Evolutionary conservation across 1,140 invertebrate species (phyloP), one percentile per base, ranked within the genome.

Genomic region (Drosophila pectinifera): DNA sequence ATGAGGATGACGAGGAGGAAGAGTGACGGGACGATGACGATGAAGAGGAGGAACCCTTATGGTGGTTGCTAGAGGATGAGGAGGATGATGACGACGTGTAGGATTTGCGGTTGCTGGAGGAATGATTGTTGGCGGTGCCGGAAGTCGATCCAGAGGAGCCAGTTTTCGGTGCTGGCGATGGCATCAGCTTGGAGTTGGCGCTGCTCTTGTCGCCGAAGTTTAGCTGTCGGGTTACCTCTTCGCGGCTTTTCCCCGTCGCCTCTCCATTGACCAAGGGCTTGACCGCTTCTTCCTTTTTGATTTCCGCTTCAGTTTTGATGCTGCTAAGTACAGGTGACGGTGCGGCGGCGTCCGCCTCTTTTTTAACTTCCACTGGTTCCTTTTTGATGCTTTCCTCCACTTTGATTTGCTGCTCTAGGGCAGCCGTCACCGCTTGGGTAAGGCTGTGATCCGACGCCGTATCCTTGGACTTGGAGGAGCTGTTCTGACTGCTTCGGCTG

Each of bases 171-270:
- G 89, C 78, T 26, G 89, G 89, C 28, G 89, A 91, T 8, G 89
- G 89, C 89, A 91, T 91, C n/a, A 90, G 65, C 36, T 78, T 41
- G 11, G 78, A 81, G 28, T 46, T 70, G 28, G 63, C 43, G 11
- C 16, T 57, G 49, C 34, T 46, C 31, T 70, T 73, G 13, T 49
- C 53, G 6, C 42, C 72, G 11, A 92, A 92, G 58, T 78, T 77
- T 8, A 92, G 56, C 48, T 91, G 88, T 28, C 91, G 69, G 26
- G 91, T 76, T 10, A 92, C 81, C 55, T 92, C 90, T 1, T 92
- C 84, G 5, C 90, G 90, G 16, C 80, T 88, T 43, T 91, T 92
- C 11, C 51, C 51, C 16, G 55, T 53, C 4, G 56, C 67, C 48
- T 83, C 78, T 14, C 73, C 76, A 49, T 85, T 77, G 22, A 82